Evolutionary conservation across 2,888 invertebrate genomes (phyloP), one percentile per base, ranked within the genome.

Genomic region (Pristionchus fissidentatus): DNA sequence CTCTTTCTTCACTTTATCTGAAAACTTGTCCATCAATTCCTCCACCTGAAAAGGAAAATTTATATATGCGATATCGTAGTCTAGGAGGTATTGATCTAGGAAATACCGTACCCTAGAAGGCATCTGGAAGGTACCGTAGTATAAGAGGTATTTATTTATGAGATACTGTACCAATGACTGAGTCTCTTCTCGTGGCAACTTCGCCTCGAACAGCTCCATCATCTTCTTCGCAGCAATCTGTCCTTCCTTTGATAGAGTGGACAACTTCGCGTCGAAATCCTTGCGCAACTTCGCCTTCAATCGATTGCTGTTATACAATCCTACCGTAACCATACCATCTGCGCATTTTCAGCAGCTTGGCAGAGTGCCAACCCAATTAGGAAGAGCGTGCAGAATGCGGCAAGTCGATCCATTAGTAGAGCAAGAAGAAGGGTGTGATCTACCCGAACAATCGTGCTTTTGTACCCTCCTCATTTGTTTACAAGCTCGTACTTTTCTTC

Each of bases 1-100:
- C 49, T 77, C 75, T 49, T 77, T 77, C 35, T 77, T 77, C 49
- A 77, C n/a, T 22, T 77, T 77, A 46, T 49, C 49, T 41, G 49
- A 8, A 5, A 77, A 49, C 19, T 32, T 10, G 1, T 77, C 75
- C 29, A 32, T 22, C 75, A 77, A 26, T 19, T 77, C 75, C 29
- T 77, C 75, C 32, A 77, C 49, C 75, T 77, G 7, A 46, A 77
- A 26, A 49, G 10, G 49, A 49, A 49, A n/a, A n/a, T n/a, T n/a
- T n/a, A n/a, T n/a, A n/a, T n/a, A n/a, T n/a, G n/a, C 19, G 41
- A 26, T 70, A 41, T 26, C 70, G 38, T 70, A 66, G 3, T 43
- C 29, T 19, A 7, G n/a, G n/a, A n/a, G n/a, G n/a, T n/a, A n/a
- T n/a, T n/a, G n/a, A n/a, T n/a, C 62, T 52, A 52, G 22, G 52